phyloP scores from a whole-genome alignment of 1,140 invertebrate genomes.

The Drosophila chauvacae region DNA sequence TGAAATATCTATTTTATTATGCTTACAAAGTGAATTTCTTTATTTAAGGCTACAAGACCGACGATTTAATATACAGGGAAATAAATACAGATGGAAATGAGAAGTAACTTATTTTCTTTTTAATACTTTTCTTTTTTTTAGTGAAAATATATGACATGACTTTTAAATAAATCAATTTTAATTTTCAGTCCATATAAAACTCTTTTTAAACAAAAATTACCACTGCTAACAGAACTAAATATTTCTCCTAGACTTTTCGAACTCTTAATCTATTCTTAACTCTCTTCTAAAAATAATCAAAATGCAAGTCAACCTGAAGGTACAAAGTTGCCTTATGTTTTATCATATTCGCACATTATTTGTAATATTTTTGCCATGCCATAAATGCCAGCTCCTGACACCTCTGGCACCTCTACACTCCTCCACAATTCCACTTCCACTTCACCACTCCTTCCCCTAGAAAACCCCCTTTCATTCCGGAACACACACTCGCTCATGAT shows the following conservation, averaged over 20 bases:
- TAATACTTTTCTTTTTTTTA: no score
- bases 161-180: neutral
- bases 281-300: neutral
- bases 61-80: no score
- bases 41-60: no score
- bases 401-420: neutral
- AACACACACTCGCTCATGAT: slow-evolving; percentile 48
- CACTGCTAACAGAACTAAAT: neutral
- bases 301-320: neutral
- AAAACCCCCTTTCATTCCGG: neutral
- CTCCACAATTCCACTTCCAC: neutral
- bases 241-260: neutral
- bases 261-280: neutral
- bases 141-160: no score
- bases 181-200: neutral
- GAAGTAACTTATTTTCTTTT: no score
- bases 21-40: no score
- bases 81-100: no score
- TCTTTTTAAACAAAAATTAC: no score
- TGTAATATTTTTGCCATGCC: slow-evolving; percentile 58
- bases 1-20: no score
- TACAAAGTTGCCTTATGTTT: slow-evolving; percentile 8
- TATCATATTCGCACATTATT: slow-evolving; percentile 57
- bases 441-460: neutral
- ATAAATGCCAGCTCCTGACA: slow-evolving; percentile 58